Evolutionary conservation across 2,888 invertebrate species (phyloP).

Genomic region (Gonocerus acuteangulatus): DNA sequence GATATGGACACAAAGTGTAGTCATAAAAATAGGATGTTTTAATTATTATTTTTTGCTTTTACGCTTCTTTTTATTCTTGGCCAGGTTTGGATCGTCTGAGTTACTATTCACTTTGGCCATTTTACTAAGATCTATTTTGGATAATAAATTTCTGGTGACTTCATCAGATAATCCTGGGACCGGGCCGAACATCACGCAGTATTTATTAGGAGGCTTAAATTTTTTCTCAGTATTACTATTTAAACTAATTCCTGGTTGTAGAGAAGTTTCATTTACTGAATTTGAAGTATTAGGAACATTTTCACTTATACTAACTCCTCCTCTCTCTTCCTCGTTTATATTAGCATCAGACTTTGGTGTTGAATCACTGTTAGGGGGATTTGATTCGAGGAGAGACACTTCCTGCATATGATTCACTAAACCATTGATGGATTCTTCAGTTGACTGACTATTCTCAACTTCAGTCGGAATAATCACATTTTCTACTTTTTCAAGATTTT

Average conservation of each 20-base stretch:
- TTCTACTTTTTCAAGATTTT: too few relatives aligned
- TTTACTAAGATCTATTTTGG: too few relatives aligned
- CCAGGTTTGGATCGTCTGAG: background rate
- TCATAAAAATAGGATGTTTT: background rate
- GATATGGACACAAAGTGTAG: conserved; percentile 1
- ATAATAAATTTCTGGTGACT: too few relatives aligned
- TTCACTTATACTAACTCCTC: too few relatives aligned
- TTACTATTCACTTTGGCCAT: background rate
- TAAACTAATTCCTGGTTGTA: too few relatives aligned
- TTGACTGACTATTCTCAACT: background rate
- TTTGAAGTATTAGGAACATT: conserved; percentile 11
- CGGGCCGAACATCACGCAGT: too few relatives aligned
- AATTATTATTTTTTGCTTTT: conserved; percentile 17
- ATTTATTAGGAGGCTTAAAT: too few relatives aligned
- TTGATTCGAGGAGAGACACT: background rate
- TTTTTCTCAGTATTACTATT: too few relatives aligned
- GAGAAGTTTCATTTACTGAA: background rate
- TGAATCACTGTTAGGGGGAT: too few relatives aligned
- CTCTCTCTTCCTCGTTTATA: too few relatives aligned
- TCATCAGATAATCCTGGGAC: background rate
- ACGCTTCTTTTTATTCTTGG: conserved; percentile 16
- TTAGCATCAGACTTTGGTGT: too few relatives aligned
- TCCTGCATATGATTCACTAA: background rate
- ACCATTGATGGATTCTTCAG: background rate
- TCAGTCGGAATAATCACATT: too few relatives aligned